A percentile compares a stretch with the other conserved stretches of the same genome.
Evolutionary conservation across 1,140 invertebrate genomes (phyloP).

Genomic region (Octopus sinensis): DNA sequence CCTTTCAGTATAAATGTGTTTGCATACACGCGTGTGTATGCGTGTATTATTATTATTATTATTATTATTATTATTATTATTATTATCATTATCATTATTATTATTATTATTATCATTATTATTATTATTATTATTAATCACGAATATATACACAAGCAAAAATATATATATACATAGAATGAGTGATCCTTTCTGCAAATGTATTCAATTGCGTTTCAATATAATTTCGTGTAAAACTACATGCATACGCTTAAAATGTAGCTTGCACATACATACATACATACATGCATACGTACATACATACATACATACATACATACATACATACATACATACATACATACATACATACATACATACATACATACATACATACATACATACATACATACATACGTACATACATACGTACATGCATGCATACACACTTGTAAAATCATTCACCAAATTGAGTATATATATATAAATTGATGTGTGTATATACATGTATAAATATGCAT

Average conservation of each 20-base stretch:
- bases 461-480: background rate
- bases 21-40: slow-evolving; percentile 7
- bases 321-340: slow-evolving; percentile 14
- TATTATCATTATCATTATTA: background rate
- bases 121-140: background rate
- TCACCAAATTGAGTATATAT: slow-evolving; percentile 8
- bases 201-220: too few species aligned
- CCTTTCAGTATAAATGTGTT: slow-evolving; percentile 13
- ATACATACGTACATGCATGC: slow-evolving; percentile 20
- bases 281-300: slow-evolving; percentile 18
- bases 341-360: slow-evolving; percentile 13
- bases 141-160: slow-evolving; percentile 17
- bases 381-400: too few species aligned
- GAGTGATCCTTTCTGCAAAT: too few species aligned
- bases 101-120: slow-evolving; percentile 2
- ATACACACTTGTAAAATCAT: slow-evolving; percentile 8
- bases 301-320: slow-evolving; percentile 18
- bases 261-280: slow-evolving; percentile 16
- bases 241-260: slow-evolving; percentile 2
- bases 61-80: background rate
- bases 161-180: slow-evolving; percentile 10
- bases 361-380: slow-evolving; percentile 18
- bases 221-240: background rate
- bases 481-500: slow-evolving; percentile 16
- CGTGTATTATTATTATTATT: background rate